Evolutionary conservation across 2,888 invertebrate species (phyloP), one percentile per base, ranked within the genome.

Genomic region (Protophormia terraenovae): DNA sequence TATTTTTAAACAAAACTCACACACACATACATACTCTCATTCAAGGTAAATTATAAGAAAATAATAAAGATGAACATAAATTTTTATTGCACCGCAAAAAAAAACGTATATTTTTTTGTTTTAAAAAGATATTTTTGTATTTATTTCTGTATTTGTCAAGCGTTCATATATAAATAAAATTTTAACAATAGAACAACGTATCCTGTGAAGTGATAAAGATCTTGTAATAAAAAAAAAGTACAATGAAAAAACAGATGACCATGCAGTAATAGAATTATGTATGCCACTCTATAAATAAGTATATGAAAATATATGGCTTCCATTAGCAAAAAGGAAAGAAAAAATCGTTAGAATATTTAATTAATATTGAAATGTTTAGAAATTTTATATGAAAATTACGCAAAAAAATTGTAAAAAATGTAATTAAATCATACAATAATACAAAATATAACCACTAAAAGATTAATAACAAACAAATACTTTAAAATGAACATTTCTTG

Each of bases 51-150:
- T 45, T 60, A 14, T 38, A 35, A 14, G 14, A 62, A 35, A 41
- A 64, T 75, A 29, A 62, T 32, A 22, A 41, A 50, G 22, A 32
- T 75, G 47, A 60, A 32, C 27, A 47, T 47, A 27, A 72, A 41
- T 22, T 72, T 58, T 72, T 58, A 72, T 58, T 72, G 41, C 72
- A 58, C 22, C 1, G 24, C 12, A 12, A 10, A 50, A 8, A 2
- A 19, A 19, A 41, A 12, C 10, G 5, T 5, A 41, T 41, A 47
- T 47, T 6, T 50, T 50, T 22, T 10, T 12, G 4, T 50, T 19
- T 50, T 10, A 14, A n/a, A n/a, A 55, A 55, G 55, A 55, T 1
- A 29, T 7, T 55, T 14, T 55, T 14, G 27, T 27, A 24, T 64
- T 24, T 64, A n/a, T 22, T 45, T 38, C n/a, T 41, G 24, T 27